Percentiles rank a stretch among this genome's conserved stretches.
These are phyloP conservation scores for Hydrozoanthus tunicans DNA, from an alignment of 64 coral and sea anemone genomes.

Conservation along the genomic window DNA sequence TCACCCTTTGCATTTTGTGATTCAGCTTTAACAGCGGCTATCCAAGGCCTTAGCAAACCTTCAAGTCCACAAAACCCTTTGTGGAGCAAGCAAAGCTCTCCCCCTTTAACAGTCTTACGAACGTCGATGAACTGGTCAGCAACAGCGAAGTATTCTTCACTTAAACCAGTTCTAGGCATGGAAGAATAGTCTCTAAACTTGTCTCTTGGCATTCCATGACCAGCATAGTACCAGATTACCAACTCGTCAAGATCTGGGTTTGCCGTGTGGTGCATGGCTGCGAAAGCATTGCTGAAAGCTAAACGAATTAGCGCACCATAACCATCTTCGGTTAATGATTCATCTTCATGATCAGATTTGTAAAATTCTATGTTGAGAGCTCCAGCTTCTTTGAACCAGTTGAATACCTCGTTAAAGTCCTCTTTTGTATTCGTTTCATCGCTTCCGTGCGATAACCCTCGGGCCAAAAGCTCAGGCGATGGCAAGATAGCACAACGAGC, in stretches of 20 bases:
- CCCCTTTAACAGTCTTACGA: slow-evolving; percentile 47
- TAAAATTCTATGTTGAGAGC: slow-evolving; percentile 31
- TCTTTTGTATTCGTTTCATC: slow-evolving; percentile 46
- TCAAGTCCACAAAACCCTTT: slow-evolving; percentile 69
- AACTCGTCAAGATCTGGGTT: slow-evolving; percentile 40
- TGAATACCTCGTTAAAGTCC: neutral
- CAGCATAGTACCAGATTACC: slow-evolving; percentile 72
- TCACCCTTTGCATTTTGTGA: neutral
- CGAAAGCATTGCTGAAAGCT: slow-evolving; percentile 32
- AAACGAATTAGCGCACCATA: neutral
- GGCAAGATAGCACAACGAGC: slow-evolving; percentile 40
- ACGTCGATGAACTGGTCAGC: slow-evolving; percentile 30
- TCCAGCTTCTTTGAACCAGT: neutral
- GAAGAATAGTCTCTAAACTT: neutral
- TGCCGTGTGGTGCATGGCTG: slow-evolving; percentile 28
- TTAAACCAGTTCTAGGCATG: neutral
- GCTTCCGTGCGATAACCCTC: neutral
- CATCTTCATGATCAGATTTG: neutral
- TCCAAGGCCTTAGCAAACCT: slow-evolving; percentile 63
- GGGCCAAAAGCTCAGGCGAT: slow-evolving; percentile 45
- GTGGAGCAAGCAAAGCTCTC: slow-evolving; percentile 58
- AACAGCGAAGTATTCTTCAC: neutral
- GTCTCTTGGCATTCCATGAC: slow-evolving; percentile 43
- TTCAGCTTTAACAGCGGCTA: slow-evolving; percentile 40
- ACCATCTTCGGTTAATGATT: neutral